Base-by-base conservation (phyloP, 2,888 invertebrate genomes). In the Camponotus fellah region DNA sequence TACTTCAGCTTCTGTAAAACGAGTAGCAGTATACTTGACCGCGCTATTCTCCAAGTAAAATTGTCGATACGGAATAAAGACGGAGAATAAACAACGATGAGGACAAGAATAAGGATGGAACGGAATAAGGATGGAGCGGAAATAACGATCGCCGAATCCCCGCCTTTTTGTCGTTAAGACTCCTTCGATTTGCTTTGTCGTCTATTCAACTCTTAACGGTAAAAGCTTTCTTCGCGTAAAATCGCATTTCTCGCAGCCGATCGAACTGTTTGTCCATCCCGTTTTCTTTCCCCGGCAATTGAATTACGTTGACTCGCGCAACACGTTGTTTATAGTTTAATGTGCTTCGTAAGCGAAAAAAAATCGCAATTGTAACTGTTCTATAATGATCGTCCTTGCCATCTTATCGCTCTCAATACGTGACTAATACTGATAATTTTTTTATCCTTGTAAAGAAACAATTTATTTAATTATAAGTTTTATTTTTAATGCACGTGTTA, bases 141-240 rank as follows among this genome's bases (percentile, higher is more conserved):
- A 80, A 80, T 80, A 80, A 80, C 46, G 79, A 80, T 80, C 79
- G 58, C 72, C 79, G 72, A 80, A 80, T 80, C 72, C 60, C 79
- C 79, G 79, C 72, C 79, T 80, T 26, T 80, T 80, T 12, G 60
- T 60, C 79, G 79, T 80, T 80, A 72, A 80, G 60, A 4, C 69
- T 60, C 34, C 40, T 58, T 46, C 26, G 71, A 71, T 69, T 34
- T 34, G 21, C 4, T 43, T 26, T 12, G 21, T 79, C 58, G 60
- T 46, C 60, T 12, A 60, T 26, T 80, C 46, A 26, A 60, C 60
- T 37, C 17, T 60, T 80, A 80, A 80, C 72, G 72, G 60, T 60
- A 46, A 26, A 80, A 49, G 12, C 43, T 17, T 80, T 72, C 72
- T 60, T 60, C 46, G 26, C 60, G 34, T 40, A 32, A 71, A 49